These are phyloP conservation scores for Arion vulgaris DNA, from an alignment of 1,140 invertebrate genomes.

Conservation along the genomic window DNA sequence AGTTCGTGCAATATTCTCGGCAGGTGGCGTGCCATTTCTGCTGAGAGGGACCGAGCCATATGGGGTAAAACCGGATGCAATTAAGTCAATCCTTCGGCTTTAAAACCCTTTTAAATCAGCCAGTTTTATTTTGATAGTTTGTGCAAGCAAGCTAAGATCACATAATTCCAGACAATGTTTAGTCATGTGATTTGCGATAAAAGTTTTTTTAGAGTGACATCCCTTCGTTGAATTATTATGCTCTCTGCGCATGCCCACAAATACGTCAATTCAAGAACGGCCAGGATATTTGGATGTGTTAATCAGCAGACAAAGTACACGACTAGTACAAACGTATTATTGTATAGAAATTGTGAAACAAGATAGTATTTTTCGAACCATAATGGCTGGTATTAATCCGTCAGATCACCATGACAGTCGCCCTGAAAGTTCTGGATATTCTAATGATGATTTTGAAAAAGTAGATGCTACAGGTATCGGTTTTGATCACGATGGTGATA, in stretches of 20 bases:
- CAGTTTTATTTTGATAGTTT: too few species aligned
- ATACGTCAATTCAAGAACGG: conserved; percentile 43
- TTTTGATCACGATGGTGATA: conserved; percentile 17
- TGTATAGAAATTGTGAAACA: background rate
- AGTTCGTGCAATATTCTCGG: too few species aligned
- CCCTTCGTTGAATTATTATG: conserved; percentile 7
- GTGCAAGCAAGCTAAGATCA: too few species aligned
- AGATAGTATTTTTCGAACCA: background rate
- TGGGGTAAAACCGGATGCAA: too few species aligned
- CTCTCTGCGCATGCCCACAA: conserved; percentile 37
- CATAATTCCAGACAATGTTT: too few species aligned
- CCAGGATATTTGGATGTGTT: conserved; percentile 28
- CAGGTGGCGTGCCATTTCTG: too few species aligned
- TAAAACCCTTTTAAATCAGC: too few species aligned
- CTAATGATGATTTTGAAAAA: conserved; percentile 53
- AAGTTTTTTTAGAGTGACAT: background rate
- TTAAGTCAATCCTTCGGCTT: too few species aligned
- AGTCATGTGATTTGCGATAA: too few species aligned
- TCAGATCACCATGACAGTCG: conserved; percentile 21
- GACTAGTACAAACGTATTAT: background rate
- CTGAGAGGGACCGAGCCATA: too few species aligned
- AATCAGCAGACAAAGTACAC: conserved; percentile 1
- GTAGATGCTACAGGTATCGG: conserved; percentile 43
- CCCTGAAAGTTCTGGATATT: conserved; percentile 43
- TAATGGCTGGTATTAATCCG: conserved; percentile 27